phyloP scores from a whole-genome alignment of 2,888 invertebrate species.

The Dryomyza anilis region DNA sequence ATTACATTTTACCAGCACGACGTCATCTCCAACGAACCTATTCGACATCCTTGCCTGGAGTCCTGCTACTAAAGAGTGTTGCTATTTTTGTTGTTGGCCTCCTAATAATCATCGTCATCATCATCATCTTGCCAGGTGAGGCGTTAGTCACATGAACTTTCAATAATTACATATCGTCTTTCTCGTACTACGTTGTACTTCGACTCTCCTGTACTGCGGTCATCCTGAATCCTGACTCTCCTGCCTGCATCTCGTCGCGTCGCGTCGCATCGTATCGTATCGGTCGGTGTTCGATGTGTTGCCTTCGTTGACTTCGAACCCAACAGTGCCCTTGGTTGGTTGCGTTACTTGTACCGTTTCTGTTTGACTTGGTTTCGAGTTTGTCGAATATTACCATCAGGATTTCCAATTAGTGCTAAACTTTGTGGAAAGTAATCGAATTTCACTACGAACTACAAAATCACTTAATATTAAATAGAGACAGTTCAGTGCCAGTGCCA shows the following conservation, averaged over 20 bases:
- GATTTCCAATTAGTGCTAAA: constrained; percentile 44
- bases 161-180: constrained; percentile 40
- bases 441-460: constrained; percentile 32
- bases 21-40: too few species aligned
- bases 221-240: background rate
- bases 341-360: background rate
- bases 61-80: background rate
- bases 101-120: too few species aligned
- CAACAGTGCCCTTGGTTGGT: background rate
- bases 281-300: background rate
- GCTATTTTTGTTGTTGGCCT: too few species aligned
- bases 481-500: background rate
- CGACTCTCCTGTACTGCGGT: background rate
- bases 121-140: background rate
- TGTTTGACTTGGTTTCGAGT: constrained; percentile 18
- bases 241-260: too few species aligned
- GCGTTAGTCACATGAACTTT: constrained; percentile 33
- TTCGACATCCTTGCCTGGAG: constrained; percentile 1
- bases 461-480: constrained; percentile 23
- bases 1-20: too few species aligned
- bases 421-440: constrained; percentile 44
- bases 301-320: background rate
- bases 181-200: background rate
- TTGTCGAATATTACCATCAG: constrained; percentile 40
- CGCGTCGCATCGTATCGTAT: too few species aligned